Conservation (phyloP, 2,797 vertebrate genomes). For the Lagorchestes hirsutus region DNA sequence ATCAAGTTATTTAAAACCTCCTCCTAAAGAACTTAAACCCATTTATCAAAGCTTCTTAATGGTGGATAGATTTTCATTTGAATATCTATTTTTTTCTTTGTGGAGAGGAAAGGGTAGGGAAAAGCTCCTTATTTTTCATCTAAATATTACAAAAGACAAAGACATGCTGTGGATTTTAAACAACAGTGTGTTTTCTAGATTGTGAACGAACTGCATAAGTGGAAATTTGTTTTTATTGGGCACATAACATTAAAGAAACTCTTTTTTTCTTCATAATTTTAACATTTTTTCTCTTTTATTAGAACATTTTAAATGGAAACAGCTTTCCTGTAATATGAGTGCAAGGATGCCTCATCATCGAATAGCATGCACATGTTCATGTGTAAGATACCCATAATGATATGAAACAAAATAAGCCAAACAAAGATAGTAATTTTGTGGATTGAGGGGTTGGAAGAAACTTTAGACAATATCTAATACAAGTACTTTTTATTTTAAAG, state of each 20-base stretch:
- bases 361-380: neutral
- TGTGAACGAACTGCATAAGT: slow-evolving; percentile 3
- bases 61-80: slow-evolving; percentile 18
- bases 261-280: slow-evolving; percentile 45
- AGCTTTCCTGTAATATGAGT: slow-evolving; percentile 49
- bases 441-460: neutral
- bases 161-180: slow-evolving; percentile 26
- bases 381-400: slow-evolving; percentile 48
- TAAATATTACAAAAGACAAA: slow-evolving; percentile 34
- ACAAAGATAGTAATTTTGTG: slow-evolving; percentile 7
- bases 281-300: slow-evolving; percentile 19
- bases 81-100: slow-evolving; percentile 36
- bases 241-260: slow-evolving; percentile 16
- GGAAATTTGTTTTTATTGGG: slow-evolving; percentile 16
- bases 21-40: neutral
- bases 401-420: slow-evolving; percentile 8
- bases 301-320: slow-evolving; percentile 61
- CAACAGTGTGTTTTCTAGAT: neutral
- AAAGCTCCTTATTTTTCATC: slow-evolving; percentile 41
- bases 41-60: slow-evolving; percentile 41
- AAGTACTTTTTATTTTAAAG: neutral
- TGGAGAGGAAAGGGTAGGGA: neutral
- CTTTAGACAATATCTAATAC: neutral
- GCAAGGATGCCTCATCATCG: slow-evolving; percentile 32
- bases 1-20: slow-evolving; percentile 21